phyloP scores from a whole-genome alignment of 2,797 vertebrate species.

The Anabacerthia variegaticeps region DNA sequence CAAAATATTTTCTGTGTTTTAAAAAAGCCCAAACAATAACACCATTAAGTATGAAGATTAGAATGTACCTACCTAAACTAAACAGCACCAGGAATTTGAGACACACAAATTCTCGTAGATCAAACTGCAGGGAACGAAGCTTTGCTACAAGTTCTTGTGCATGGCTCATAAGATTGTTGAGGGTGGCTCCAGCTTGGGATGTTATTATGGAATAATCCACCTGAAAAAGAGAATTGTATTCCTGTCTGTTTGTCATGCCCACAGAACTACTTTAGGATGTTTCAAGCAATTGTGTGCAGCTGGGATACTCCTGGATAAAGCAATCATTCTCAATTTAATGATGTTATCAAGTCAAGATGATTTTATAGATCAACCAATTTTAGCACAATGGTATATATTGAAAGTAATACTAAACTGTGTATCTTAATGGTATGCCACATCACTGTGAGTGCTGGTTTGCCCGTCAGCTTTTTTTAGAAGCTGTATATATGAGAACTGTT shows the following conservation, averaged over 20 bases:
- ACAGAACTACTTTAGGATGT: neutral
- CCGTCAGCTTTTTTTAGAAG: neutral
- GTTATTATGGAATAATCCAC: constrained; percentile 93
- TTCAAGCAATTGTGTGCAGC: neutral
- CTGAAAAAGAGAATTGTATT: constrained; percentile 77
- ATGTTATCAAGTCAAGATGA: neutral
- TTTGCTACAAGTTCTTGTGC: constrained; percentile 94
- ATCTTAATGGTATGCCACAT: neutral
- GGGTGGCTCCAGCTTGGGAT: constrained; percentile 92
- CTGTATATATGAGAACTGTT: neutral
- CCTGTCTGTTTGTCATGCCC: neutral
- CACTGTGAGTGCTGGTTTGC: neutral
- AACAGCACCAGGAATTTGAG: constrained; percentile 99
- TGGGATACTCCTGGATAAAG: neutral
- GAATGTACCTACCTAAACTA: constrained; percentile 89
- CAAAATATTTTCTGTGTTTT: neutral
- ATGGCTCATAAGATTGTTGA: constrained; percentile 94
- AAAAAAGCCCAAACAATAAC: neutral
- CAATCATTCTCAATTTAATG: neutral
- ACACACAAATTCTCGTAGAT: constrained; percentile 97
- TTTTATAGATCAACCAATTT: neutral
- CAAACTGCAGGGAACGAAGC: constrained; percentile 93
- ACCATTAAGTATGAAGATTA: neutral
- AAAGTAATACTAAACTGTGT: neutral
- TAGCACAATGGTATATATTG: neutral